phyloP scores from a whole-genome alignment of 2,797 vertebrate species.

The Margarornis squamiger region DNA sequence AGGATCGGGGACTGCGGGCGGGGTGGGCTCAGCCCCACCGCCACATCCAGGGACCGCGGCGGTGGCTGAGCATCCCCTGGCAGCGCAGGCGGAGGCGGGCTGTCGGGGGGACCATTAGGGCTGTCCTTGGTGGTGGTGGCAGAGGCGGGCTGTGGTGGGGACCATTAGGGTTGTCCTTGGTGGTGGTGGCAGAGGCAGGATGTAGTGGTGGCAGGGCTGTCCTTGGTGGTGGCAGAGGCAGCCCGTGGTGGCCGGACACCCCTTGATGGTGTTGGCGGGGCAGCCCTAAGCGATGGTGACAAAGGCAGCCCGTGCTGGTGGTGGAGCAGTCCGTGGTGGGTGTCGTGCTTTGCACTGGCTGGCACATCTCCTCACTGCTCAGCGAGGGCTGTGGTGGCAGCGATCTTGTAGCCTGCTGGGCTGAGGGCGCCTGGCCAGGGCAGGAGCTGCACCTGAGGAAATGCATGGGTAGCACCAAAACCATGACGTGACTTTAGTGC shows the following conservation, averaged over 20 bases:
- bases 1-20: no score
- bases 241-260: background rate
- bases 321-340: background rate
- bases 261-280: background rate
- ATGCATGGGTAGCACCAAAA: rapidly evolving
- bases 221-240: no score
- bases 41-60: rapidly evolving
- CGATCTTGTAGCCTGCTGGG: background rate
- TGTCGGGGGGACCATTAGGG: no score
- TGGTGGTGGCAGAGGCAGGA: no score
- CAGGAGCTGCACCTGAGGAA: background rate
- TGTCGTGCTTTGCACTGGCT: no score
- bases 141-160: no score
- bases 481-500: rapidly evolving
- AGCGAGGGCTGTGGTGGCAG: background rate
- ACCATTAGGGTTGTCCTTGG: no score
- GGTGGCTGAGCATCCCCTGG: background rate
- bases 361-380: rapidly evolving
- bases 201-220: no score
- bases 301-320: background rate
- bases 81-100: no score
- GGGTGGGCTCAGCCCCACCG: rapidly evolving
- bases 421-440: background rate
- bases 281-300: no score
- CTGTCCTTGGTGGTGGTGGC: no score